Evolutionary conservation across 92 coral and sea anemone species (phyloP).

Genomic region (Heteractis magnifica): DNA sequence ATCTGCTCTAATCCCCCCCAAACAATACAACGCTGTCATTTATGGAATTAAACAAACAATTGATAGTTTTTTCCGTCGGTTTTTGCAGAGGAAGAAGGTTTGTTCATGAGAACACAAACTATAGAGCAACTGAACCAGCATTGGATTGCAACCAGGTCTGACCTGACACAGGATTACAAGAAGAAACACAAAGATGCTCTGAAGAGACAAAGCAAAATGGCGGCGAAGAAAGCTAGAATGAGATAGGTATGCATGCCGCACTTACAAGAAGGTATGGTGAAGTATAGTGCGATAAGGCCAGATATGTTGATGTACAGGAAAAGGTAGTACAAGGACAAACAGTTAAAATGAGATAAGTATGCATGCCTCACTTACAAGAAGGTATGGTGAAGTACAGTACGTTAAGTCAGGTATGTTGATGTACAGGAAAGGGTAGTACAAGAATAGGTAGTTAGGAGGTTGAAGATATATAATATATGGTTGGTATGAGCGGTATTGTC

Average conservation of each 20-base stretch:
- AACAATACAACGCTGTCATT: too few relatives aligned
- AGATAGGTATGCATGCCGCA: slow-evolving; percentile 21
- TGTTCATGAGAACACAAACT: slow-evolving; percentile 55
- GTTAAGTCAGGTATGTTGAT: neutral
- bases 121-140: slow-evolving; percentile 63
- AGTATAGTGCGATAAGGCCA: neutral
- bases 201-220: slow-evolving; percentile 77
- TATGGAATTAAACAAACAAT: too few relatives aligned
- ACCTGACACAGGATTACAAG: slow-evolving; percentile 87
- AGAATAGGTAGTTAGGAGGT: neutral
- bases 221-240: slow-evolving; percentile 54
- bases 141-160: slow-evolving; percentile 78
- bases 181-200: slow-evolving; percentile 81
- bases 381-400: neutral
- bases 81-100: slow-evolving; percentile 29
- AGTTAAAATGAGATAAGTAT: too few relatives aligned
- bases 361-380: too few relatives aligned
- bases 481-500: neutral
- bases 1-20: too few relatives aligned
- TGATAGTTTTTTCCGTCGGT: neutral
- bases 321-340: neutral
- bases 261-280: neutral
- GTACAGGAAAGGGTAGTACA: neutral
- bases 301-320: neutral
- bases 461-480: neutral